phyloP scores from a whole-genome alignment of 2,797 vertebrate species.

The Coendou prehensilis region DNA sequence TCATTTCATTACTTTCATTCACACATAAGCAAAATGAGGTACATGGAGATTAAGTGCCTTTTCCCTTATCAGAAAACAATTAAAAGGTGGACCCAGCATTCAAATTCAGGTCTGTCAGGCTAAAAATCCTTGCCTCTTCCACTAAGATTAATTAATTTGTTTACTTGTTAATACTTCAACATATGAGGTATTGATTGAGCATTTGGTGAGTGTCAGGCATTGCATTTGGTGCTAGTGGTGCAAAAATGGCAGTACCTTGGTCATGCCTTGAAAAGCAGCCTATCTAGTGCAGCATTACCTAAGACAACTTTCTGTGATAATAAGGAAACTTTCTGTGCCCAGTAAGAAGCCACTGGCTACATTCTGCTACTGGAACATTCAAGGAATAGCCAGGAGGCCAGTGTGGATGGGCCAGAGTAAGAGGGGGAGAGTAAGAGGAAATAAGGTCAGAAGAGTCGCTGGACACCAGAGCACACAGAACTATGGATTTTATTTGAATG shows the following conservation, averaged over 20 bases:
- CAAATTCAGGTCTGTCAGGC: neutral
- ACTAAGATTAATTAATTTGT: conserved; percentile 2
- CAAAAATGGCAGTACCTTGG: neutral
- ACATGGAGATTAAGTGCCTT: neutral
- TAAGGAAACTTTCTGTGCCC: neutral
- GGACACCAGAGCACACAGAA: neutral
- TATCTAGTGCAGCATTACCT: neutral
- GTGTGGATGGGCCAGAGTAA: neutral
- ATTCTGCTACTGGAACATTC: neutral
- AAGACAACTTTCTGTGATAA: neutral
- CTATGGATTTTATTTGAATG: neutral
- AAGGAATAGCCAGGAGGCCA: neutral
- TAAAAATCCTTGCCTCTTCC: neutral
- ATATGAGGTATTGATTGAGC: neutral
- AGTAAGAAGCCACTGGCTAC: neutral
- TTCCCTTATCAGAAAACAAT: conserved; percentile 29
- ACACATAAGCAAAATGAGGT: conserved; percentile 41
- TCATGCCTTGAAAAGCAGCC: neutral
- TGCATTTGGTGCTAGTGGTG: neutral
- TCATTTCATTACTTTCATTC: conserved; percentile 30
- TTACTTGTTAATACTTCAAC: conserved; percentile 21
- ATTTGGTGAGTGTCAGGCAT: neutral
- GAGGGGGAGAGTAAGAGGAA: neutral
- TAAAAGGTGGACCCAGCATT: conserved; percentile 4
- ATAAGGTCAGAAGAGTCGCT: neutral